A percentile compares a stretch with the other conserved stretches of the same genome.
Conservation (phyloP, 2,888 invertebrate genomes). For the Leptothorax acervorum region DNA sequence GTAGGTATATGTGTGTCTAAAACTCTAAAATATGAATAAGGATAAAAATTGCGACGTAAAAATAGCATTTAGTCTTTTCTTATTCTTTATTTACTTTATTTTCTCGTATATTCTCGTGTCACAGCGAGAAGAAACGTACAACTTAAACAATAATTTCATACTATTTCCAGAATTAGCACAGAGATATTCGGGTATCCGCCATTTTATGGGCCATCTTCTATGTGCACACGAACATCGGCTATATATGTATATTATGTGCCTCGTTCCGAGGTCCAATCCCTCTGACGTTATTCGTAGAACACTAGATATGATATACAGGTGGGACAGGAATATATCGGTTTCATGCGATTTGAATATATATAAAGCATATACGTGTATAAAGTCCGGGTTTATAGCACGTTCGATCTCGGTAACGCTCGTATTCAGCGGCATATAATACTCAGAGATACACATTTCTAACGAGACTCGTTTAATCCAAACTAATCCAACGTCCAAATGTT, state of each 20-base stretch:
- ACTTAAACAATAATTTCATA: neutral
- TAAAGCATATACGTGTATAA: slow-evolving; percentile 55
- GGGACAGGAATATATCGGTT: slow-evolving; percentile 66
- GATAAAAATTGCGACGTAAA: neutral
- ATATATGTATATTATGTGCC: slow-evolving; percentile 30
- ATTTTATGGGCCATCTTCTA: slow-evolving; percentile 37
- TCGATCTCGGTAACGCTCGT: slow-evolving; percentile 49
- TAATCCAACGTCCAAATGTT: slow-evolving; percentile 53
- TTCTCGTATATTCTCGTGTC: neutral
- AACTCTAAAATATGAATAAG: neutral
- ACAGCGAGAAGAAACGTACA: neutral
- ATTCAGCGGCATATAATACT: slow-evolving; percentile 50
- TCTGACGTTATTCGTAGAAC: slow-evolving; percentile 63
- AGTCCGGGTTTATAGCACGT: slow-evolving; percentile 62
- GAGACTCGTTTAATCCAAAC: slow-evolving; percentile 61
- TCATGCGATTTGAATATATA: slow-evolving; percentile 68
- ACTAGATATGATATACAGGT: slow-evolving; percentile 35
- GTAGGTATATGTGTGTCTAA: neutral
- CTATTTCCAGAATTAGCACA: slow-evolving; percentile 29
- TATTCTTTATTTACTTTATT: neutral
- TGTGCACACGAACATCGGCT: slow-evolving; percentile 50
- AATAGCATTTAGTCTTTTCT: neutral
- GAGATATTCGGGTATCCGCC: neutral
- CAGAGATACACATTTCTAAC: slow-evolving; percentile 45
- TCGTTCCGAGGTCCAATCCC: slow-evolving; percentile 50